Base-by-base conservation (phyloP, 2,797 vertebrate genomes). In the Limosa lapponica region DNA sequence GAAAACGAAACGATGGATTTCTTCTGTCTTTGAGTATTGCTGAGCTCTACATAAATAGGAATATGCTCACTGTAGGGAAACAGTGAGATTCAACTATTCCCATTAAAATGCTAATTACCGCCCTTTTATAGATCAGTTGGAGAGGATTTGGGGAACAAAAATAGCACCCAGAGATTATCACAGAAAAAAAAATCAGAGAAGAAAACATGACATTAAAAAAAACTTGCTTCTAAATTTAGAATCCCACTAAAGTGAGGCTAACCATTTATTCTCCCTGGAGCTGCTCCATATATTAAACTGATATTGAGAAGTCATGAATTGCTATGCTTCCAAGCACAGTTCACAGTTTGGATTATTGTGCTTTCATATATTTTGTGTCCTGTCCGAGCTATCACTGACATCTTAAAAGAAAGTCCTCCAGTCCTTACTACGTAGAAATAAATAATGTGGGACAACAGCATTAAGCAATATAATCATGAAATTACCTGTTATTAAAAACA, bases 401-500 rank as follows among this genome's bases (percentile, higher is more conserved):
- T 93, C 96, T 97, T 87, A 52, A 93, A 90, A 94, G 90, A 94
- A 97, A 97, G 58, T 95, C 92, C 73, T 96, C 48, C 32, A 71
- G 54, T 92, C 79, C 71, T 73, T 92, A 89, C 46, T 80, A 73
- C 72, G 59, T 30, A 82, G 73, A 97, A 97, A 97, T 97, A 97
- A 98, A 98, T 97, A 98, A 97, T 80, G 67, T 48, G 58, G 93
- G 95, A 95, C 93, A 98, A 96, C 83, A 97, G 24, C 82, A 97
- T 95, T 97, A 98, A 93, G 85, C 69, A 96, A 77, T 57, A 97
- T 96, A 97, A 98, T 98, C 13, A 97, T 97, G 97, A 97, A 98
- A 98, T 98, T 98, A 98, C 89, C 70, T 95, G 94, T 97, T 97
- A 98, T 98, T 98, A 98, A 98, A 98, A 98, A 97, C 87, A 96